Percentiles rank a stretch among this genome's conserved stretches.
phyloP scores from a whole-genome alignment of 92 coral and sea anemone species.

The Palythoa heliodiscus region DNA sequence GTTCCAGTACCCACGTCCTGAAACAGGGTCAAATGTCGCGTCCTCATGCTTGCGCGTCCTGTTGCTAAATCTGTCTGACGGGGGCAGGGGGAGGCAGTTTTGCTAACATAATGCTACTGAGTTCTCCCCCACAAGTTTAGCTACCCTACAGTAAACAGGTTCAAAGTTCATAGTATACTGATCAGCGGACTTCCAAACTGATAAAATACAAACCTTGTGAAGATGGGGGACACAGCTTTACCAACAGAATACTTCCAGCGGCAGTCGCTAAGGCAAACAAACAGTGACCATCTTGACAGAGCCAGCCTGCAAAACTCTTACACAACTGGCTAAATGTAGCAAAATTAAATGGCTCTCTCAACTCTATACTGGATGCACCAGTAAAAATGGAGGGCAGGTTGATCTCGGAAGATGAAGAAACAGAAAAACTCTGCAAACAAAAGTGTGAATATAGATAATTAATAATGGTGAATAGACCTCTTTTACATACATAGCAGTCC shows the following conservation, averaged over 20 bases:
- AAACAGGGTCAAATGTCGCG: slow-evolving; percentile 11
- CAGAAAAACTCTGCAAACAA: slow-evolving; percentile 65
- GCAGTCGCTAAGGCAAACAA: slow-evolving; percentile 83
- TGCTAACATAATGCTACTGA: not conserved
- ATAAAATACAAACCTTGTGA: slow-evolving; percentile 57
- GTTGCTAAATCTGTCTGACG: slow-evolving; percentile 8
- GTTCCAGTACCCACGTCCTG: slow-evolving; percentile 27
- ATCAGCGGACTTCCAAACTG: not conserved
- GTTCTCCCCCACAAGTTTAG: not conserved
- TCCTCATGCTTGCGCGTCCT: slow-evolving; percentile 11
- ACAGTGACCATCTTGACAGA: slow-evolving; percentile 94
- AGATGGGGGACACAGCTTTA: slow-evolving; percentile 83
- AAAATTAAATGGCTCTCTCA: slow-evolving; percentile 82
- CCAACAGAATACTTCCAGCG: slow-evolving; percentile 73
- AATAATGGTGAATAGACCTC: no score
- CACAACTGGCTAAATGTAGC: slow-evolving; percentile 79
- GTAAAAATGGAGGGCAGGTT: slow-evolving; percentile 79
- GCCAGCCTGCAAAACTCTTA: slow-evolving; percentile 80
- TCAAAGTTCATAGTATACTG: no score
- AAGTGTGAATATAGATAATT: not conserved
- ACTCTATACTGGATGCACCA: slow-evolving; percentile 56
- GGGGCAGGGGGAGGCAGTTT: no score
- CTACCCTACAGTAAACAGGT: no score
- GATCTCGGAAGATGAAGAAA: slow-evolving; percentile 68
- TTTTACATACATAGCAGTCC: no score